Conservation (phyloP, 2,888 invertebrate species). For the Tinea pellionella region DNA sequence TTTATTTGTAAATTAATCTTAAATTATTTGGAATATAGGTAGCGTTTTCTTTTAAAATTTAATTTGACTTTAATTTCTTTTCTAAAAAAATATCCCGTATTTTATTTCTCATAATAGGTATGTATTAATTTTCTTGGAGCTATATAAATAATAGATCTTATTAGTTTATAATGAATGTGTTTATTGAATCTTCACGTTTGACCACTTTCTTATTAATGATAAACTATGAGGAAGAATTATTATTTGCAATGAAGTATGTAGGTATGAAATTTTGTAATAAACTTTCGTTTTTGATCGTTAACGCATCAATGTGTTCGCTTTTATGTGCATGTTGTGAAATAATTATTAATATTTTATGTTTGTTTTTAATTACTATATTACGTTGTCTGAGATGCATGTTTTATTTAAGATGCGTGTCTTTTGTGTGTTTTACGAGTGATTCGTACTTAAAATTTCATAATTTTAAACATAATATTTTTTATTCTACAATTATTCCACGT, state of each 20-base stretch:
- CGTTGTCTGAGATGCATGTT: background rate
- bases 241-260: background rate
- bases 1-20: constrained; percentile 10
- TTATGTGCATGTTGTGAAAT: constrained; percentile 5
- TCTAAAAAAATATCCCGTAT: background rate
- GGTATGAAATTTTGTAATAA: background rate
- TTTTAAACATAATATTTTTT: background rate
- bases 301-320: background rate
- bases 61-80: background rate
- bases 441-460: background rate
- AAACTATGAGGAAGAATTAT: background rate
- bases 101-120: background rate
- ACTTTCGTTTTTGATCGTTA: constrained; percentile 6
- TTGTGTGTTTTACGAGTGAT: background rate
- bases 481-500: too few relatives aligned
- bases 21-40: constrained; percentile 5
- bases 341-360: background rate
- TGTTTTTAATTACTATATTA: background rate
- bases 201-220: background rate
- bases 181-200: background rate
- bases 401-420: background rate
- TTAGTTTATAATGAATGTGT: background rate
- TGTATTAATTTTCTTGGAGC: background rate
- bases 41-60: background rate
- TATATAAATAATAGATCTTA: background rate